These are phyloP conservation scores for Nyctibius bracteatus DNA, from an alignment of 2,113 vertebrate species.

Conservation along the genomic window DNA sequence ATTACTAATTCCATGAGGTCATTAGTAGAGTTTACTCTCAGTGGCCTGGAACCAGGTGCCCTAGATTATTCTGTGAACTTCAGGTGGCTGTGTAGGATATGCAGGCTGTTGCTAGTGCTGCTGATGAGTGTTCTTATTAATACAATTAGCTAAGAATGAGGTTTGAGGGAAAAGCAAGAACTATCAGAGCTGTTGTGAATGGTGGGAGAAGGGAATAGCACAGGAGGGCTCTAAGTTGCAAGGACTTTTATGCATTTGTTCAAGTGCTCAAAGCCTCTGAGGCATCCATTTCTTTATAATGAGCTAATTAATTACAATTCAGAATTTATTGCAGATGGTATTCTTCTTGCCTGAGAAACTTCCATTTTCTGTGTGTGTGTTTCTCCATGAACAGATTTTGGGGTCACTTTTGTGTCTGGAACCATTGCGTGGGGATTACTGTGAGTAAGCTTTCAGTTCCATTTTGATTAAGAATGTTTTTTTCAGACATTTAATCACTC, in stretches of 20 bases:
- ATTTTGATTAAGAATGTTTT: background rate
- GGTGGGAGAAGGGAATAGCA: background rate
- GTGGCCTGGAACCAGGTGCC: background rate
- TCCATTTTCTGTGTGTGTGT: background rate
- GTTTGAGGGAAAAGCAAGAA: background rate
- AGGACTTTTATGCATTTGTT: background rate
- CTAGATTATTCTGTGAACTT: background rate
- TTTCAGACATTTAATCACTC: background rate
- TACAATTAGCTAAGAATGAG: background rate
- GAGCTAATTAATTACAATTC: background rate
- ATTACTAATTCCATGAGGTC: background rate
- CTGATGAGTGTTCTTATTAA: background rate
- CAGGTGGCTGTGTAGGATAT: accelerated
- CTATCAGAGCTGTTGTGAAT: background rate
- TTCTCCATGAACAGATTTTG: background rate
- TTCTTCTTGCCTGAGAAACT: background rate
- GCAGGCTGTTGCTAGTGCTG: background rate
- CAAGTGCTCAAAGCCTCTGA: background rate
- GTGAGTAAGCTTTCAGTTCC: background rate
- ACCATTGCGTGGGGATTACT: background rate
- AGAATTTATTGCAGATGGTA: background rate
- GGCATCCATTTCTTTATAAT: background rate
- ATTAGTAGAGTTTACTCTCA: background rate
- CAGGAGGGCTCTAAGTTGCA: background rate
- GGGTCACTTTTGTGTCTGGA: background rate